A percentile compares a stretch with the other conserved stretches of the same genome.
phyloP scores from a whole-genome alignment of 2,888 invertebrate species.

The Nymphalis urticae region DNA sequence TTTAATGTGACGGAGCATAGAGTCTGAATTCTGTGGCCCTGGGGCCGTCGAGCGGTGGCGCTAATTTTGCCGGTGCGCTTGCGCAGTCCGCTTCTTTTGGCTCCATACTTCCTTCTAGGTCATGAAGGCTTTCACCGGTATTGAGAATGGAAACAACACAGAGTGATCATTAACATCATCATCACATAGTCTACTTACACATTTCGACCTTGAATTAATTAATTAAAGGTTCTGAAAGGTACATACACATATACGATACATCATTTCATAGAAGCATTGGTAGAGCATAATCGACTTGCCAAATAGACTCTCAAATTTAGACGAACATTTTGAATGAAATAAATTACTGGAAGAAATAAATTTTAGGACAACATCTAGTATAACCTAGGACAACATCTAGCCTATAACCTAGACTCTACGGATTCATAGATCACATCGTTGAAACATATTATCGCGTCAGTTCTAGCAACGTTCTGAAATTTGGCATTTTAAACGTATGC shows the following conservation, averaged over 20 bases:
- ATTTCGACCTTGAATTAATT: not conserved
- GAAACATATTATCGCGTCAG: too few species aligned
- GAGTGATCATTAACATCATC: not conserved
- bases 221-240: not conserved
- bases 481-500: too few species aligned
- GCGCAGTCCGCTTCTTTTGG: not conserved
- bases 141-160: not conserved
- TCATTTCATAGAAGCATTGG: too few species aligned
- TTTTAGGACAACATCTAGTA: too few species aligned
- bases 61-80: not conserved
- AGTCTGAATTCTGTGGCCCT: not conserved
- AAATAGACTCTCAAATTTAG: too few species aligned
- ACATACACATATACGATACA: not conserved
- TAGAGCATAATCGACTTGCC: too few species aligned
- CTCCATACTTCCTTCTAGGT: not conserved
- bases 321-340: too few species aligned
- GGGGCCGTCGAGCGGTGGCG: not conserved
- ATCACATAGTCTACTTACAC: not conserved
- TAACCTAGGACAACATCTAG: too few species aligned
- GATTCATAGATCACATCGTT: too few species aligned
- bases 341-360: too few species aligned
- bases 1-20: not conserved
- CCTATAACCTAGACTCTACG: too few species aligned
- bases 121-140: constrained; percentile 11
- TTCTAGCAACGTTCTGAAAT: too few species aligned